These are phyloP conservation scores for Ips typographus DNA, from an alignment of 1,140 invertebrate genomes.

Conservation along the genomic window DNA sequence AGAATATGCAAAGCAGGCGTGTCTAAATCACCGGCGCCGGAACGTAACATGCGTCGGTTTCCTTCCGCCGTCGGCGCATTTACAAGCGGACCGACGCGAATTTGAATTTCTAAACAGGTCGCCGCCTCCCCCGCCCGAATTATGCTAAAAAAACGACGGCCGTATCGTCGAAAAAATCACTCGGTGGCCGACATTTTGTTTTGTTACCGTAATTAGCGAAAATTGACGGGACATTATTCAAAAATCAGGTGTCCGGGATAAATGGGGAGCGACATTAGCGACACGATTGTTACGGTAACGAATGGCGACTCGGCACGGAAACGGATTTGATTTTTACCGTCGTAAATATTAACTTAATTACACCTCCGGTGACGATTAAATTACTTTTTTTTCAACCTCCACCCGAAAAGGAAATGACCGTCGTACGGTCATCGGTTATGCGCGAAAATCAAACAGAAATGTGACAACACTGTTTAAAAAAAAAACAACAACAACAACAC, in stretches of 20 bases:
- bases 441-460: too few relatives aligned
- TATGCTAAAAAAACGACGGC: conserved; percentile 20
- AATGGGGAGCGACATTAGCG: conserved; percentile 36
- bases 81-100: conserved; percentile 47
- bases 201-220: conserved; percentile 42
- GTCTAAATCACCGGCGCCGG: conserved; percentile 43
- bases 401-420: too few relatives aligned
- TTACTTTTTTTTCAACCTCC: too few relatives aligned
- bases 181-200: conserved; percentile 39
- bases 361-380: too few relatives aligned
- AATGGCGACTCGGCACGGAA: conserved; percentile 34
- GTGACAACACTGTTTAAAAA: too few relatives aligned
- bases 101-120: conserved; percentile 46
- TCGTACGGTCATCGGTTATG: too few relatives aligned
- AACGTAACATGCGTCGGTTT: conserved; percentile 46
- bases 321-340: conserved; percentile 21
- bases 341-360: background rate
- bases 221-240: conserved; percentile 38
- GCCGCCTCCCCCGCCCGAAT: conserved; percentile 26
- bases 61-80: conserved; percentile 46
- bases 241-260: conserved; percentile 35
- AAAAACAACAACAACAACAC: too few relatives aligned
- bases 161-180: conserved; percentile 36
- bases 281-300: conserved; percentile 32
- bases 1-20: conserved; percentile 37